Conservation (phyloP, 2,888 invertebrate genomes). For the Unio pictorum region DNA sequence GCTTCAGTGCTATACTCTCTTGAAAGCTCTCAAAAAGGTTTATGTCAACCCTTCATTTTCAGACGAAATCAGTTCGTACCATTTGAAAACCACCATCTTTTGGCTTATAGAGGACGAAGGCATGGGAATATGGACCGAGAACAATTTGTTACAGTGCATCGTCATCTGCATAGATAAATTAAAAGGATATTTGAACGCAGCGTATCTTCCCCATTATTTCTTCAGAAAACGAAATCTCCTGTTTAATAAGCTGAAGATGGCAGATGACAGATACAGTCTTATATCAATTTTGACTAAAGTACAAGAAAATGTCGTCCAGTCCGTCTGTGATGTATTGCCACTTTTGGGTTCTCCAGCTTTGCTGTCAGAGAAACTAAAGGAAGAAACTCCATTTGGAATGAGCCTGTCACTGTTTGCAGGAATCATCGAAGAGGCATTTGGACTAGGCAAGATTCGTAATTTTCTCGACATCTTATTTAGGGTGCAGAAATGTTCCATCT, state of each 20-base stretch:
- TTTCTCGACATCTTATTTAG: too few relatives aligned
- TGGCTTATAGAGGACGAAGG: neutral
- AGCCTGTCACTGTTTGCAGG: too few relatives aligned
- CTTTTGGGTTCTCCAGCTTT: too few relatives aligned
- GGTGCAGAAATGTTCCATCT: neutral
- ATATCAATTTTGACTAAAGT: too few relatives aligned
- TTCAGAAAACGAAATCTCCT: slow-evolving; percentile 1
- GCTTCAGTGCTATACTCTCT: neutral
- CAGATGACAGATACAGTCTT: too few relatives aligned
- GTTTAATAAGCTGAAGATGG: neutral
- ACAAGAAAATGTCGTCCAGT: too few relatives aligned
- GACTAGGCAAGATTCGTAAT: too few relatives aligned
- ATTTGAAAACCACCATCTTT: slow-evolving; percentile 2
- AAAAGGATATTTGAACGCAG: neutral
- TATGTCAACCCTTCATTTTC: neutral
- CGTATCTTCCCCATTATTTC: slow-evolving; percentile 1
- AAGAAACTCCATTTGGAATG: too few relatives aligned
- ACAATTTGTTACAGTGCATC: neutral
- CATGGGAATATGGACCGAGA: neutral
- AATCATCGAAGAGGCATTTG: neutral
- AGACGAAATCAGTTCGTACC: slow-evolving; percentile 1
- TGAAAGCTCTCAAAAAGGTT: neutral
- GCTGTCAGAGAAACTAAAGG: too few relatives aligned
- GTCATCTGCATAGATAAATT: neutral
- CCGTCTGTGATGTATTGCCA: too few relatives aligned